A percentile compares a stretch with the other conserved stretches of the same genome.
Evolutionary conservation across 2,113 vertebrate species (phyloP).

Genomic region (Elephantulus edwardii): DNA sequence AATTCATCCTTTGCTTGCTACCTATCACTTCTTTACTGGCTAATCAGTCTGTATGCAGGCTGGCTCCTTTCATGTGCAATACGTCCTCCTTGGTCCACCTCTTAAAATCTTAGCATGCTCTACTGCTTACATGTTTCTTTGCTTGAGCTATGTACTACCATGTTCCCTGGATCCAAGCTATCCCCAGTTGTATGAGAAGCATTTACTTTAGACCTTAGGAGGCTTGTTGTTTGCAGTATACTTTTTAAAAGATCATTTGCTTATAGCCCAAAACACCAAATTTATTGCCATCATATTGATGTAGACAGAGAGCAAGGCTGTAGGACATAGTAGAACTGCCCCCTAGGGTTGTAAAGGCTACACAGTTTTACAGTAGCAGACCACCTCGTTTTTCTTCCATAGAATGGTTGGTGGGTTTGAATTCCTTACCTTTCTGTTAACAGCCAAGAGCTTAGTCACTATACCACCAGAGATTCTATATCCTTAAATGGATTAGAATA

Average conservation of each 20-base stretch:
- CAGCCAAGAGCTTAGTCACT: too few species aligned
- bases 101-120: background rate
- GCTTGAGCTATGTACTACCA: background rate
- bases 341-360: too few species aligned
- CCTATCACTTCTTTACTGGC: background rate
- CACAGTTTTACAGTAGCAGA: too few species aligned
- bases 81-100: background rate
- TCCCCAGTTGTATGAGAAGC: background rate
- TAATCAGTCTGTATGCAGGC: background rate
- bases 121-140: background rate
- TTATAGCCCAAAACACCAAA: background rate
- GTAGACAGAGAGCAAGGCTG: too few species aligned
- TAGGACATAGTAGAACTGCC: too few species aligned
- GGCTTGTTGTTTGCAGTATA: background rate
- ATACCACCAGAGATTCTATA: too few species aligned
- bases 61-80: background rate
- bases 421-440: too few species aligned
- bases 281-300: too few species aligned
- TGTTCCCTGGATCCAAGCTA: background rate
- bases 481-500: too few species aligned
- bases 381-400: too few species aligned
- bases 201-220: background rate
- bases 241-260: background rate
- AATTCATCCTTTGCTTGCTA: constrained; percentile 44
- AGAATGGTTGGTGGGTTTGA: too few species aligned